These are phyloP conservation scores for Globia sparganii DNA, from an alignment of 2,888 invertebrate species.

Conservation along the genomic window DNA sequence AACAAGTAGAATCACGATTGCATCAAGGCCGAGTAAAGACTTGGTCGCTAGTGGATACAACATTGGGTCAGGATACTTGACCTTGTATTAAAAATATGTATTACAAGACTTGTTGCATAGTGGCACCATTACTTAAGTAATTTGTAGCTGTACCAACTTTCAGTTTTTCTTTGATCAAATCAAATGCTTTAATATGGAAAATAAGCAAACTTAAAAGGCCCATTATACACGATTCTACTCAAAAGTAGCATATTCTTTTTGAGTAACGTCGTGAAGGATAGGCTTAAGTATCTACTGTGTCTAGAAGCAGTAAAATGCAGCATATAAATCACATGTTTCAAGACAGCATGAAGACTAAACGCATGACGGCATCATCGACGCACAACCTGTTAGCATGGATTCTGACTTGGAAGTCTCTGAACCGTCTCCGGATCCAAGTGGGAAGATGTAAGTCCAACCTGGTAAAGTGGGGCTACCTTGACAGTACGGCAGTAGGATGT, in stretches of 20 bases:
- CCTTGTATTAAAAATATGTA: constrained; percentile 63
- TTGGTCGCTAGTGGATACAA: constrained; percentile 59
- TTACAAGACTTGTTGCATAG: constrained; percentile 51
- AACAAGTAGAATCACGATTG: constrained; percentile 62
- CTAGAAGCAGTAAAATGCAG: too few relatives aligned
- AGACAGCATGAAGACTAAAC: too few relatives aligned
- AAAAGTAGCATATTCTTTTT: background rate
- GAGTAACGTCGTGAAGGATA: background rate
- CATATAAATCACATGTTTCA: too few relatives aligned
- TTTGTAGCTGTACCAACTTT: constrained; percentile 24
- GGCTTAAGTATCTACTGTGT: too few relatives aligned
- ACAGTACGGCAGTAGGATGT: too few relatives aligned
- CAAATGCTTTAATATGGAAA: background rate
- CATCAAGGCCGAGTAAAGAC: constrained; percentile 59
- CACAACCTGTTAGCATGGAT: too few relatives aligned
- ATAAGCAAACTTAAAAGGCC: background rate
- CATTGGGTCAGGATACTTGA: constrained; percentile 64
- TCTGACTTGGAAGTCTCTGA: too few relatives aligned
- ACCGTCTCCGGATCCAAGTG: too few relatives aligned
- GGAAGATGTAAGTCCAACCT: too few relatives aligned
- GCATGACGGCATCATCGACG: too few relatives aligned
- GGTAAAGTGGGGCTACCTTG: too few relatives aligned
- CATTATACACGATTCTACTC: background rate
- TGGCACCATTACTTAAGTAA: constrained; percentile 14
- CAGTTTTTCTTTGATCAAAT: constrained; percentile 20